phyloP scores from a whole-genome alignment of 2,888 invertebrate genomes.

The Halictus quadricinctus region DNA sequence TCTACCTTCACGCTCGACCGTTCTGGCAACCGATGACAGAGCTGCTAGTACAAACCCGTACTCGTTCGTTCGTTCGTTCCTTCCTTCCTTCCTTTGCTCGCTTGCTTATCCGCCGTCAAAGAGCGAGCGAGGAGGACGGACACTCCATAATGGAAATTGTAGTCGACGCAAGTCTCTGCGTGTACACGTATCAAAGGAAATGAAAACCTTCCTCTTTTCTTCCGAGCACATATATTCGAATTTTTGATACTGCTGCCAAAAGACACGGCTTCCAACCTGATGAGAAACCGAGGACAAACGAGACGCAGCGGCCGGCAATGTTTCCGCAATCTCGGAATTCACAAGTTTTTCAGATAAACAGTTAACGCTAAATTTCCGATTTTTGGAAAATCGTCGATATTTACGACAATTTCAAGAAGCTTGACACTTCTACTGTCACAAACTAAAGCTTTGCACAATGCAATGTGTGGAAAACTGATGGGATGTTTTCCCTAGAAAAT shows the following conservation, averaged over 20 bases:
- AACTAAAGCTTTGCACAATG: neutral
- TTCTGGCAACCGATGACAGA: slow-evolving; percentile 71
- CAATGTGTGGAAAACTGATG: neutral
- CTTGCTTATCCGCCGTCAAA: slow-evolving; percentile 24
- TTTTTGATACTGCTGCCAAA: slow-evolving; percentile 11
- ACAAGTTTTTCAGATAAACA: no score
- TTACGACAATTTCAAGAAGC: neutral
- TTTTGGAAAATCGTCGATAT: neutral
- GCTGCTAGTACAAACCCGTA: slow-evolving; percentile 52
- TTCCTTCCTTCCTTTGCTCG: slow-evolving; percentile 19
- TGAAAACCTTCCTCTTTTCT: slow-evolving; percentile 23
- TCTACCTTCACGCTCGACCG: slow-evolving; percentile 69
- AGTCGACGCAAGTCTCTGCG: slow-evolving; percentile 28
- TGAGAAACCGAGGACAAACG: neutral
- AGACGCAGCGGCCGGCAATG: neutral
- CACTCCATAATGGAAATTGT: slow-evolving; percentile 60
- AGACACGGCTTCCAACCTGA: neutral
- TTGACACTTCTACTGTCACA: neutral
- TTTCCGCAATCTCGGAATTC: neutral
- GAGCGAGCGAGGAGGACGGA: slow-evolving; percentile 33
- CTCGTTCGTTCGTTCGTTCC: slow-evolving; percentile 33
- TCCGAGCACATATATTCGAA: slow-evolving; percentile 18
- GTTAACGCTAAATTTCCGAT: neutral
- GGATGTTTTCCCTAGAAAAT: no score
- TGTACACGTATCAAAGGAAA: slow-evolving; percentile 13